Percentiles rank a stretch among this genome's conserved stretches.
These are phyloP conservation scores for Ethmia dodecea DNA, from an alignment of 2,888 invertebrate species.

Conservation along the genomic window DNA sequence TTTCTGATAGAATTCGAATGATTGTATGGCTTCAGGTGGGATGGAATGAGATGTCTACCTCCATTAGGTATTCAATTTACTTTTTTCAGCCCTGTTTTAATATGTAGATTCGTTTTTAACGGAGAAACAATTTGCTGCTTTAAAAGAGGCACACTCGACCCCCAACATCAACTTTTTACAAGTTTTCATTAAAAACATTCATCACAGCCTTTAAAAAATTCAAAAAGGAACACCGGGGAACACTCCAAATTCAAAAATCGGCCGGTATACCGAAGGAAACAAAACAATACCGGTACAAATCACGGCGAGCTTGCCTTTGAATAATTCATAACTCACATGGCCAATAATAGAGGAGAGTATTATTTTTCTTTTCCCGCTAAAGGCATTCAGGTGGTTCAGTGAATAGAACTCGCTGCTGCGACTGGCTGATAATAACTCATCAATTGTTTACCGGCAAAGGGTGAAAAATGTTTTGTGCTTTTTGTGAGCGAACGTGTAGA, in stretches of 20 bases:
- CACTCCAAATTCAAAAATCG: slow-evolving; percentile 25
- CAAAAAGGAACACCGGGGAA: slow-evolving; percentile 21
- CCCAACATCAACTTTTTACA: too few species aligned
- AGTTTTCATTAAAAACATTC: too few species aligned
- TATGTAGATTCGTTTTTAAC: too few species aligned
- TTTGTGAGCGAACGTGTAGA: too few species aligned
- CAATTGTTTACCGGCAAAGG: slow-evolving; percentile 61
- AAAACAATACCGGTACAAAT: slow-evolving; percentile 49
- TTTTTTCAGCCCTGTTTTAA: too few species aligned
- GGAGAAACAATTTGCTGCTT: too few species aligned
- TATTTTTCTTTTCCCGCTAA: slow-evolving; percentile 33
- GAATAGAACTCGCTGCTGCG: slow-evolving; percentile 53
- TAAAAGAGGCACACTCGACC: too few species aligned
- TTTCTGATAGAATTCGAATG: too few species aligned
- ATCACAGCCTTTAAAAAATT: slow-evolving; percentile 5
- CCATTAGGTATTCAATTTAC: too few species aligned
- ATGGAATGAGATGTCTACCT: too few species aligned
- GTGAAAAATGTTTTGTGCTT: too few species aligned
- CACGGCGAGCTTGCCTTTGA: slow-evolving; percentile 40
- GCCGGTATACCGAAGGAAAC: slow-evolving; percentile 32
- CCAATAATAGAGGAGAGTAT: slow-evolving; percentile 64
- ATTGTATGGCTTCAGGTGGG: too few species aligned
- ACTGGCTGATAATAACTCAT: slow-evolving; percentile 69
- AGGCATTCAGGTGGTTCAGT: slow-evolving; percentile 28
- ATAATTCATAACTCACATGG: slow-evolving; percentile 55